Evolutionary conservation across 2,113 vertebrate genomes (phyloP).

Genomic region (Eulacestoma nigropectus): DNA sequence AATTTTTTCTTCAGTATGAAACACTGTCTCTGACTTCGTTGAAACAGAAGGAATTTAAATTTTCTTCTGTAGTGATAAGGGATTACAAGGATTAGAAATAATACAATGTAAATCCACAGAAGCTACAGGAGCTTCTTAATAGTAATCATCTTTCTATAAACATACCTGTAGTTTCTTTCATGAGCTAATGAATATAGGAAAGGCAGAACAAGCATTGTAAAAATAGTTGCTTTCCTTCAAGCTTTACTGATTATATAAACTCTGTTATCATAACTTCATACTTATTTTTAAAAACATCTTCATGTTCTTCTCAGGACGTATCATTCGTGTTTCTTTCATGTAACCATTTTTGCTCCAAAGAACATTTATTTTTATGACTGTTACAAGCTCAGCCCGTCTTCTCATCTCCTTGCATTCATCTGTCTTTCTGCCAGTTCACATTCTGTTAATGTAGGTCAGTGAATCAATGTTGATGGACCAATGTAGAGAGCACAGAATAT

Average conservation of each 20-base stretch:
- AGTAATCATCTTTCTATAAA: not conserved
- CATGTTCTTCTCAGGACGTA: not conserved
- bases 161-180: not conserved
- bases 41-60: not conserved
- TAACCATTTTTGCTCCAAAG: not conserved
- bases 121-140: not conserved
- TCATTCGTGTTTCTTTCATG: not conserved
- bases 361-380: not conserved
- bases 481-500: accelerated
- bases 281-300: not conserved
- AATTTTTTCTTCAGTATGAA: not conserved
- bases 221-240: not conserved
- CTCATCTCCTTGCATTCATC: not conserved
- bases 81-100: not conserved
- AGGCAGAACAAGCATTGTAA: not conserved
- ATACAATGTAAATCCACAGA: not conserved
- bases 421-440: not conserved
- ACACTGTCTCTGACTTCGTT: not conserved
- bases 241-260: not conserved
- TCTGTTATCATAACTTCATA: not conserved
- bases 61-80: not conserved
- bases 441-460: not conserved
- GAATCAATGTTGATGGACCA: not conserved
- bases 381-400: not conserved
- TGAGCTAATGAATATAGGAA: not conserved